Evolutionary conservation across 2,113 vertebrate species (phyloP).

Genomic region (Trachemys scripta): DNA sequence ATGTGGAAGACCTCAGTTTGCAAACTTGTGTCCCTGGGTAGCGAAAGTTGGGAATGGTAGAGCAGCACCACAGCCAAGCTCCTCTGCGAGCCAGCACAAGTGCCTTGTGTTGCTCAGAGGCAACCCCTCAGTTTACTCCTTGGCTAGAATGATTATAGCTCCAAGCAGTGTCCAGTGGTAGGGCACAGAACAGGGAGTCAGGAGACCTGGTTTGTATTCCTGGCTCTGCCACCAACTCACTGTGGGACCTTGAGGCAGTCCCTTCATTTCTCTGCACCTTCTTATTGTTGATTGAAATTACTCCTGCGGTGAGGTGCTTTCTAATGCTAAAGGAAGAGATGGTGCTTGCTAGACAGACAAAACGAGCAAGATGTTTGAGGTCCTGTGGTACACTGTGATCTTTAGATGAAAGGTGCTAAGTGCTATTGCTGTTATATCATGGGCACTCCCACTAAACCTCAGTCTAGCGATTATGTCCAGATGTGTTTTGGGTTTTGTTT

Average conservation of each 20-base stretch:
- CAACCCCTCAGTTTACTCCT: not conserved
- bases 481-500: not conserved
- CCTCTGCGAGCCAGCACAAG: not conserved
- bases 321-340: not conserved
- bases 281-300: not conserved
- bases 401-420: not conserved
- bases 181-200: fast-evolving
- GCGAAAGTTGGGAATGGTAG: not conserved
- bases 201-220: not conserved
- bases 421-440: not conserved
- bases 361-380: not conserved
- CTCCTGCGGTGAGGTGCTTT: not conserved
- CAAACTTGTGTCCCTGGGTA: not conserved
- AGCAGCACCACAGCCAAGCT: not conserved
- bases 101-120: not conserved
- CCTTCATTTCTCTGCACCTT: not conserved
- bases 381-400: not conserved
- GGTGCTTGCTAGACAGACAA: not conserved
- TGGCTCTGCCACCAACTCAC: not conserved
- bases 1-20: fast-evolving
- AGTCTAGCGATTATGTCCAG: not conserved
- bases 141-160: not conserved
- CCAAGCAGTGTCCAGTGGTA: not conserved
- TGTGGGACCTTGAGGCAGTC: not conserved
- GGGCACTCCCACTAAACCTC: not conserved